Base-by-base conservation (phyloP, 1,140 invertebrate genomes). In the Platyscapa corneri region DNA sequence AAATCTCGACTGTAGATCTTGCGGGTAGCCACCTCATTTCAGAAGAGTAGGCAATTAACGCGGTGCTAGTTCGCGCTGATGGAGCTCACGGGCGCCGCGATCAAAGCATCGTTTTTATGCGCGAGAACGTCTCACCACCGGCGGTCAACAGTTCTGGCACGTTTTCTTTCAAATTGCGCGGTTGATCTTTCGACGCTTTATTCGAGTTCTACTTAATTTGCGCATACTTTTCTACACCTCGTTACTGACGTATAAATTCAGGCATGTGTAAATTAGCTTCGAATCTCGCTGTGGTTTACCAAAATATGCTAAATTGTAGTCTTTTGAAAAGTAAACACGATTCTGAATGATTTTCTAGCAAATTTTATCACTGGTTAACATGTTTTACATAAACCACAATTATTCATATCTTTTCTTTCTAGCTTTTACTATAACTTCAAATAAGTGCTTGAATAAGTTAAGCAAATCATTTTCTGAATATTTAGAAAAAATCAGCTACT, bases 1-100 rank as follows among this genome's bases (percentile, higher is more conserved):
- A n/a, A n/a, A 80, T 80, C 78, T 84, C 34, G 84, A 83, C 78
- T 75, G 81, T 85, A 80, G 27, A 80, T 80, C 39, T 80, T 80
- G 78, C 42, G 78, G 60, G 77, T 80, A 32, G 78, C 78, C 23
- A 60, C 78, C 37, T 80, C 60, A 46, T 65, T 80, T 46, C 60
- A 64, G 37, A 80, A 60, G 37, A 80, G 64, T 34, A 37, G 6
- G 27, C 18, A 27, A 39, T 64, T 79, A 0, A 5, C 56, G 77
- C 39, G 34, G n/a, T 75, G 37, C 27, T 46, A 46, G 56, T 20
- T 49, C 0, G 37, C 27, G 39, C 56, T 79, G 5, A 3, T 16
- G 74, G 42, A 37, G 7, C 42, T 42, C 12, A 42, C 78, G 5
- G n/a, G 27, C 0, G 30, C 42, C n/a, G n/a, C 16, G 60, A 67